Percentiles rank a stretch among this genome's conserved stretches.
phyloP scores from a whole-genome alignment of 2,888 invertebrate species.

The Pyrocoelia pectoralis region DNA sequence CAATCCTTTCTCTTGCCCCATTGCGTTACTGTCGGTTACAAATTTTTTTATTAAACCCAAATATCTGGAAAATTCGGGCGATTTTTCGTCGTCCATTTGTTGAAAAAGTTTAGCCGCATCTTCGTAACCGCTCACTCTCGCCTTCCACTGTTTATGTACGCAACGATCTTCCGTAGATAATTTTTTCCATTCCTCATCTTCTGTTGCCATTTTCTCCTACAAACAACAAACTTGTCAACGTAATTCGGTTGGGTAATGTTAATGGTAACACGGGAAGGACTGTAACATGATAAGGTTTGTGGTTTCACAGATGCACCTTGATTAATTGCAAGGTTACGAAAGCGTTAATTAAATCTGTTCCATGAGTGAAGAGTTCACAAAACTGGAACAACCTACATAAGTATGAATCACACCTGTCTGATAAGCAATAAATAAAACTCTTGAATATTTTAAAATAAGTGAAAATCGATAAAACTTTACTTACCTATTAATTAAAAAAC shows the following conservation, averaged over 20 bases:
- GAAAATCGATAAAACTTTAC: background rate
- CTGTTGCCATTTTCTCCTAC: conserved; percentile 63
- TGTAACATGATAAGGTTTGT: background rate
- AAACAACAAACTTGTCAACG: background rate
- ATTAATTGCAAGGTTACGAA: background rate
- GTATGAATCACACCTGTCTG: conserved; percentile 2
- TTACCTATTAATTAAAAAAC: background rate
- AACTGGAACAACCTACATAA: conserved; percentile 29
- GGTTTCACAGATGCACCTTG: background rate
- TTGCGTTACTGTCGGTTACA: conserved; percentile 92
- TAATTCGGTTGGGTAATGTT: no score
- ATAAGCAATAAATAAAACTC: background rate
- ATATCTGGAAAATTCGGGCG: conserved; percentile 92
- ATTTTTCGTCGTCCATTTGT: conserved; percentile 90
- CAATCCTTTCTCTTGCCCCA: conserved; percentile 94
- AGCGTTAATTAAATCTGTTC: background rate
- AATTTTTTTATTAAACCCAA: conserved; percentile 92
- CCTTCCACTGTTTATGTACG: conserved; percentile 96
- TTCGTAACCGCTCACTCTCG: conserved; percentile 92
- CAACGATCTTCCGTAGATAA: conserved; percentile 89
- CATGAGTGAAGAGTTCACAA: conserved; percentile 8
- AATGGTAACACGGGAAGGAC: no score
- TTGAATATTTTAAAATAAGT: background rate
- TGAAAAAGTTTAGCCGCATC: conserved; percentile 90
- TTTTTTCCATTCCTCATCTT: conserved; percentile 88